Evolutionary conservation across 2,113 vertebrate species (phyloP).

Genomic region (Melanocharis versteri): DNA sequence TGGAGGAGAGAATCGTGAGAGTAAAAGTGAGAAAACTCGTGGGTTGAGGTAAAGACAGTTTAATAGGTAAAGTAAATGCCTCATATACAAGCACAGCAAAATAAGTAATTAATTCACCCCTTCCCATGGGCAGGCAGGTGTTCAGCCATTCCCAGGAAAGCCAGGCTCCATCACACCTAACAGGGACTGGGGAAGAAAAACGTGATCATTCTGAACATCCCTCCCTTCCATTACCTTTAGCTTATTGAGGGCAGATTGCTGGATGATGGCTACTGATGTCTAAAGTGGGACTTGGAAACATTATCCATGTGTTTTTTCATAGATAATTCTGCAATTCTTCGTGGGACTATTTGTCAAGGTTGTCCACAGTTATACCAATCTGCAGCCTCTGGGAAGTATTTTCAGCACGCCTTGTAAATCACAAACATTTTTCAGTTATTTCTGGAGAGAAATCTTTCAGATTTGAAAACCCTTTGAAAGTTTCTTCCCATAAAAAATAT

Average conservation of each 20-base stretch:
- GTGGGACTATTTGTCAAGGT: background rate
- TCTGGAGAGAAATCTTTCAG: background rate
- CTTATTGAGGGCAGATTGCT: background rate
- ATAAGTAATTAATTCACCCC: background rate
- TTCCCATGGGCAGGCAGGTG: background rate
- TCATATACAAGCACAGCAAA: background rate
- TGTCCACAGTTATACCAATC: background rate
- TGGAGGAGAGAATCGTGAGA: background rate
- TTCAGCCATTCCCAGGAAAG: background rate
- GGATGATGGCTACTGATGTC: background rate
- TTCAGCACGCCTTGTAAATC: background rate
- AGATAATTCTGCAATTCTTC: background rate
- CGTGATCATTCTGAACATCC: rapidly evolving
- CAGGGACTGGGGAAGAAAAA: background rate
- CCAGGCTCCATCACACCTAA: background rate
- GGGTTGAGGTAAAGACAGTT: background rate
- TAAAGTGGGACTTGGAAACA: background rate
- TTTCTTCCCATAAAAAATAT: background rate
- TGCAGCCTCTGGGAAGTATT: background rate
- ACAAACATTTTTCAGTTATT: background rate
- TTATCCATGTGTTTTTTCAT: background rate
- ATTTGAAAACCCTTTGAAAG: background rate
- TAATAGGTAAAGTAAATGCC: background rate
- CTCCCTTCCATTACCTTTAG: background rate
- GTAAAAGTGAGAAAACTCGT: background rate